Conservation (phyloP, 2,113 vertebrate genomes). For the Gasterosteus nipponicus region DNA sequence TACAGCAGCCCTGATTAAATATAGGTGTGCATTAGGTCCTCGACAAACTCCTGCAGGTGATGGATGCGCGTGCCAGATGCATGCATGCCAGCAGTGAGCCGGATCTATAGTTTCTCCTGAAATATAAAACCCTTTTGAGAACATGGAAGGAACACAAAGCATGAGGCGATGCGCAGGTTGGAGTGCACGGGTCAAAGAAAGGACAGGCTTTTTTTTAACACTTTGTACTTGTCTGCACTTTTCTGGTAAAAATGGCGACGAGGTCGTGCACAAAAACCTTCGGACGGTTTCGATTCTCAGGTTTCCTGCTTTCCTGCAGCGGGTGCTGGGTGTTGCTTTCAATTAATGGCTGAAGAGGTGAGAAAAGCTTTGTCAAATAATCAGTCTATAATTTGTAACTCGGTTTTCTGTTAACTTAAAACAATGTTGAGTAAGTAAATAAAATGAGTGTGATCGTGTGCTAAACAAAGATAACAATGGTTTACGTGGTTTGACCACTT, state of each 20-base stretch:
- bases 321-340: not conserved
- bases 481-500: not conserved
- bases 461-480: conserved; percentile 10
- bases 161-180: not conserved
- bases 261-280: not conserved
- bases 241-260: not conserved
- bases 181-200: not conserved
- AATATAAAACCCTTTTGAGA: not conserved
- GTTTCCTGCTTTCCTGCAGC: not conserved
- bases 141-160: not conserved
- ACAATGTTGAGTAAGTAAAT: not conserved
- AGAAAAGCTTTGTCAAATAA: not conserved
- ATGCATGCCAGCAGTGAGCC: not conserved
- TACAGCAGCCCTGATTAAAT: conserved; percentile 44
- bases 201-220: too few relatives aligned
- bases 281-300: not conserved
- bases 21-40: conserved; percentile 13
- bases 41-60: conserved; percentile 5
- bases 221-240: too few relatives aligned
- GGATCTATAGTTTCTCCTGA: not conserved
- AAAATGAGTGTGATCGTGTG: not conserved
- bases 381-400: not conserved
- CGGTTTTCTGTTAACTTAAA: not conserved
- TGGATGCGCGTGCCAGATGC: not conserved
- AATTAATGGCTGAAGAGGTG: not conserved